phyloP scores from a whole-genome alignment of 2,888 invertebrate species.

The Nomada fucata region DNA sequence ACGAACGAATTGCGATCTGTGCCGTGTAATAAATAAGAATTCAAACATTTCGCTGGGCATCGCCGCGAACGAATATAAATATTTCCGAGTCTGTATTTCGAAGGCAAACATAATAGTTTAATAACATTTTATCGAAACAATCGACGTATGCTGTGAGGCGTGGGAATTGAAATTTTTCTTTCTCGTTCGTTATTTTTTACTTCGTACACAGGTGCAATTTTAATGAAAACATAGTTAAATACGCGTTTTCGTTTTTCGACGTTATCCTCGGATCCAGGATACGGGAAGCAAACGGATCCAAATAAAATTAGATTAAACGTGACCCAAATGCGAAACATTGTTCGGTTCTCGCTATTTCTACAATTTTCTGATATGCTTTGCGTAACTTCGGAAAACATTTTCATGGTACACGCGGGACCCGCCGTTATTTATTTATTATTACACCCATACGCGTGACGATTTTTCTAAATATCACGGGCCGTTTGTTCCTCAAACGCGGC shows the following conservation, averaged over 20 bases:
- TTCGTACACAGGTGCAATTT: not conserved
- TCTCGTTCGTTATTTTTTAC: not conserved
- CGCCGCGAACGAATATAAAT: too few relatives aligned
- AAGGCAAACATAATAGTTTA: not conserved
- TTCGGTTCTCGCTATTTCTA: not conserved
- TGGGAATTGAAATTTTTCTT: not conserved
- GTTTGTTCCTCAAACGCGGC: constrained; percentile 28
- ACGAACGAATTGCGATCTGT: too few relatives aligned
- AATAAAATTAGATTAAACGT: too few relatives aligned
- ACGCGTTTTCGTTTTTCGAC: not conserved
- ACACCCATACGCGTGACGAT: not conserved
- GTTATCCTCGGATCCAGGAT: too few relatives aligned
- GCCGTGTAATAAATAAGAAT: too few relatives aligned
- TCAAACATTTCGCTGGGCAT: too few relatives aligned
- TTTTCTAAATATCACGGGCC: constrained; percentile 50
- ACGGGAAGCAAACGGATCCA: too few relatives aligned
- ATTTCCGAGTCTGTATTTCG: not conserved
- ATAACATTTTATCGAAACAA: not conserved
- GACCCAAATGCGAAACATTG: not conserved
- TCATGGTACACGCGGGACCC: constrained; percentile 44
- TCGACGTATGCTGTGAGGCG: not conserved
- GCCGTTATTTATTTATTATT: constrained; percentile 3
- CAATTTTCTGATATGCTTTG: too few relatives aligned
- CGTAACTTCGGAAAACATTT: not conserved
- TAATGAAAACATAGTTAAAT: not conserved